Conservation (phyloP, 2,113 vertebrate genomes). For the Seriola quinqueradiata region DNA sequence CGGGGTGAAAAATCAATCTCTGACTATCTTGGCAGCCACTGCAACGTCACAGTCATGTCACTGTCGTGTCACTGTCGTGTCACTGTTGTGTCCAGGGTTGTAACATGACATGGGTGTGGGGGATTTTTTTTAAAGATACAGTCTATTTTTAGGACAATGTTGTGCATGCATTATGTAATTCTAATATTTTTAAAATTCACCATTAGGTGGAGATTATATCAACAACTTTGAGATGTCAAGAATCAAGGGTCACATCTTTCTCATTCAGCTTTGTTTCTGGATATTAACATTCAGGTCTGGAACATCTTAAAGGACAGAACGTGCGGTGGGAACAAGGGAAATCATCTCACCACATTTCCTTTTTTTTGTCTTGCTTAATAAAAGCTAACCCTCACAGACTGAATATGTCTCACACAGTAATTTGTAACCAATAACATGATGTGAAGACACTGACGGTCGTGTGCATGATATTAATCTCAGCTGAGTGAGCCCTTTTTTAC, state of each 20-base stretch:
- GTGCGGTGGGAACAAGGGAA: neutral
- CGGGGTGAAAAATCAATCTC: slow-evolving; percentile 24
- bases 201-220: neutral
- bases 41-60: neutral
- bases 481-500: neutral
- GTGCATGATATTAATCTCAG: neutral
- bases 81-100: neutral
- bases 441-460: too few relatives aligned
- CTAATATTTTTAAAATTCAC: neutral
- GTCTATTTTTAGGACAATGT: neutral
- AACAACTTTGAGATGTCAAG: neutral
- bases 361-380: neutral
- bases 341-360: neutral
- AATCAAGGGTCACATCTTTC: neutral
- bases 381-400: neutral
- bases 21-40: neutral
- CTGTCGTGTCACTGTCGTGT: neutral
- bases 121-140: slow-evolving; percentile 29
- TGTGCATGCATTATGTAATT: slow-evolving; percentile 15
- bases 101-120: neutral
- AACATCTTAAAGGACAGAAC: neutral
- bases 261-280: neutral
- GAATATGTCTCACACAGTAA: neutral
- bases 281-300: neutral
- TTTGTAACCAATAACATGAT: neutral